Conservation (phyloP, 2,113 vertebrate species). For the Salminus brasiliensis region DNA sequence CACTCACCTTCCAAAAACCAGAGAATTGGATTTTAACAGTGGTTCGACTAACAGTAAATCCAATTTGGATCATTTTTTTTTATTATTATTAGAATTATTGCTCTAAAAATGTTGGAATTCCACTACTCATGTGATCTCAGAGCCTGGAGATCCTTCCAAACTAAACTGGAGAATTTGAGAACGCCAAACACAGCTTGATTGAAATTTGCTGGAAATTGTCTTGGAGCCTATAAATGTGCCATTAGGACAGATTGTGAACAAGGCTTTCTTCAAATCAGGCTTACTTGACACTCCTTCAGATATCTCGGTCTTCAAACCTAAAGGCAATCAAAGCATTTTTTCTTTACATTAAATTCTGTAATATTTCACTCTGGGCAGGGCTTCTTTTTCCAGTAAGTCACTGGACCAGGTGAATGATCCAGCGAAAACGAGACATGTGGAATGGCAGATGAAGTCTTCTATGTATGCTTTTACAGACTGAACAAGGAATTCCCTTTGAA, state of each 20-base stretch:
- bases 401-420: slow-evolving; percentile 66
- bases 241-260: neutral
- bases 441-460: slow-evolving; percentile 31
- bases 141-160: neutral
- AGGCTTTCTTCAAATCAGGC: neutral
- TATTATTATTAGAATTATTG: slow-evolving; percentile 21
- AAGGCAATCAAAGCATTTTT: neutral
- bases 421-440: slow-evolving; percentile 20
- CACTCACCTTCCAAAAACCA: slow-evolving; percentile 26
- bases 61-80: slow-evolving; percentile 43
- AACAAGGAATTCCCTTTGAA: too few relatives aligned
- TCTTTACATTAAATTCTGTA: neutral
- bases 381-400: neutral
- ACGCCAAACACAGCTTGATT: neutral
- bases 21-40: slow-evolving; percentile 15
- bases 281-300: neutral
- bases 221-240: neutral
- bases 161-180: neutral
- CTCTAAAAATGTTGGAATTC: slow-evolving; percentile 20
- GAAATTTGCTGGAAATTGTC: neutral
- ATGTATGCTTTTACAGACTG: neutral
- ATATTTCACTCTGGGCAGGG: neutral
- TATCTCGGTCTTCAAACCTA: neutral
- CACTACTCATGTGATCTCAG: neutral
- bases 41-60: slow-evolving; percentile 34